phyloP scores from a whole-genome alignment of 2,113 vertebrate genomes.

The Syrrhaptes paradoxus region DNA sequence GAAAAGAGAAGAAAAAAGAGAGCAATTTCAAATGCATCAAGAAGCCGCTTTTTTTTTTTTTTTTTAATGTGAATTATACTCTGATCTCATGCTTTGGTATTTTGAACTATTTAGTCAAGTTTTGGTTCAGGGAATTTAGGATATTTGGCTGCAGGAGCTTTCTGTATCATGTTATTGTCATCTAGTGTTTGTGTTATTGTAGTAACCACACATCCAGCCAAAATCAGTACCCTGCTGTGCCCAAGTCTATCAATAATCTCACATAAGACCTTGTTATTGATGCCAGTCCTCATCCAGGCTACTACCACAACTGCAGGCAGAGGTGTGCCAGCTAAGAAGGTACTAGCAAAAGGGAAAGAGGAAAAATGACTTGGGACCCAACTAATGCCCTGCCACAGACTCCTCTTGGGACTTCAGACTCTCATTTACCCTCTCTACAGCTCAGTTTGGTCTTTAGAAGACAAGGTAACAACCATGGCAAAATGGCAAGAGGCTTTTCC shows the following conservation, averaged over 20 bases:
- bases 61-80: not conserved
- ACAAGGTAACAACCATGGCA: not conserved
- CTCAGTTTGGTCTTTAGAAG: not conserved
- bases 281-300: not conserved
- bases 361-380: not conserved
- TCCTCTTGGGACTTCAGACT: not conserved
- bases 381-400: not conserved
- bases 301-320: not conserved
- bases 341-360: not conserved
- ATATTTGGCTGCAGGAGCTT: not conserved
- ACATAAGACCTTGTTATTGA: not conserved
- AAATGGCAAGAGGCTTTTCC: not conserved
- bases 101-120: not conserved
- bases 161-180: not conserved
- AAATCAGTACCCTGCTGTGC: not conserved
- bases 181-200: not conserved
- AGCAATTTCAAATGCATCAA: not conserved
- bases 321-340: not conserved
- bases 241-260: not conserved
- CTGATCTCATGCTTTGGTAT: not conserved
- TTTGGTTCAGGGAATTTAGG: not conserved
- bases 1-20: not conserved
- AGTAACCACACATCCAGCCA: not conserved
- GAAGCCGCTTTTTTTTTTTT: not conserved
- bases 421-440: not conserved